Conservation (phyloP, 2,113 vertebrate genomes). For the Scatophagus argus region DNA sequence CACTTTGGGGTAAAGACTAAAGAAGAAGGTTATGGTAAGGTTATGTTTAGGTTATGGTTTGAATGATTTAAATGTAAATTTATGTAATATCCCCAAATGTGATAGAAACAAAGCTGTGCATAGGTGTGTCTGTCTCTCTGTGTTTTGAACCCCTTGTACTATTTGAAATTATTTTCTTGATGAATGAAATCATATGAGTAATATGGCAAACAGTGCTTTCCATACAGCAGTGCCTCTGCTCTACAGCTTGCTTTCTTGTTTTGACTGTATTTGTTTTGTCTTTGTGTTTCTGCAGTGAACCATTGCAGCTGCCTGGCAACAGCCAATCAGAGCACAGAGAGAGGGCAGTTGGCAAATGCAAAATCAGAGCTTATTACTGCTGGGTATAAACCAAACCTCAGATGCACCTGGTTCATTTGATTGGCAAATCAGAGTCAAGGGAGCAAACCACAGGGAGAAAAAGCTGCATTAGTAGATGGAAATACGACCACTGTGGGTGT, state of each 20-base stretch:
- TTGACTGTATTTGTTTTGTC: conserved; percentile 62
- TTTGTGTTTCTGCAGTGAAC: conserved; percentile 55
- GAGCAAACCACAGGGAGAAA: neutral
- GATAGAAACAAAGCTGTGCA: neutral
- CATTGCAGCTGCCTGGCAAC: conserved; percentile 63
- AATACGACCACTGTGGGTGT: neutral
- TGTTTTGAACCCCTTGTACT: neutral
- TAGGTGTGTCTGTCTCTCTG: neutral
- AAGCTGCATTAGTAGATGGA: neutral
- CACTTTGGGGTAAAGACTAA: too few species aligned
- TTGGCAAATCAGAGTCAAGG: conserved; percentile 75
- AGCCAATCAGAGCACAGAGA: conserved; percentile 55
- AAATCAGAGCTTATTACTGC: conserved; percentile 55
- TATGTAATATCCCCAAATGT: too few species aligned
- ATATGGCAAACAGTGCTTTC: neutral
- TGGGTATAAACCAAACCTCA: conserved; percentile 44
- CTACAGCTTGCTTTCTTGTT: conserved; percentile 55
- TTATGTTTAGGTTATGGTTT: too few species aligned
- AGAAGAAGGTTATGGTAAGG: too few species aligned
- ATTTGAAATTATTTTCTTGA: neutral
- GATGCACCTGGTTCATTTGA: conserved; percentile 82
- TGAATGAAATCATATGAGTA: conserved; percentile 6
- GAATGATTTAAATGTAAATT: too few species aligned
- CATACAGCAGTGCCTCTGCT: conserved; percentile 7
- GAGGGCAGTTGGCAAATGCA: conserved; percentile 53